Percentiles rank a stretch among this genome's conserved stretches.
Evolutionary conservation across 1,140 invertebrate genomes (phyloP).

Genomic region (Neocloeon triangulifer): DNA sequence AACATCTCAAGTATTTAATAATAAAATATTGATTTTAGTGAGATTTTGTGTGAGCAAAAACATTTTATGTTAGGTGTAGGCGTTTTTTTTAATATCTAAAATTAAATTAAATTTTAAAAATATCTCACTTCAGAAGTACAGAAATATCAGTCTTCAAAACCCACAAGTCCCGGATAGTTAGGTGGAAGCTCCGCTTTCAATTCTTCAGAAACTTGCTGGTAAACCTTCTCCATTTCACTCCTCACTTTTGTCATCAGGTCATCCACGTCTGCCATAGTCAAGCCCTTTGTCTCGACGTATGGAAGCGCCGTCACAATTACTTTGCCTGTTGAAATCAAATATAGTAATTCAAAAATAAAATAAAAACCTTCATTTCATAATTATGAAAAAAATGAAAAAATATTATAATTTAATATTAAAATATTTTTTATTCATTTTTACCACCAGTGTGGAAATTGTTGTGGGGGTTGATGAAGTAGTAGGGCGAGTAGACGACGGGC

Average conservation of each 20-base stretch:
- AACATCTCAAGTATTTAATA: too few species aligned
- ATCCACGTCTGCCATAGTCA: conserved; percentile 7
- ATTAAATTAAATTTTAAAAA: too few species aligned
- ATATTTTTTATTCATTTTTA: conserved; percentile 31
- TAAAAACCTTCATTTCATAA: neutral
- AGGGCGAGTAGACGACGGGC: conserved; percentile 46
- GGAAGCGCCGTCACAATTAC: conserved; percentile 23
- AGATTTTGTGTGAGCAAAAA: too few species aligned
- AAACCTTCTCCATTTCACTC: too few species aligned
- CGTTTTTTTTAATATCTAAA: too few species aligned
- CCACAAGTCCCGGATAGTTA: too few species aligned
- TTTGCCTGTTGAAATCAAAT: neutral
- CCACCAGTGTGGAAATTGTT: conserved; percentile 50
- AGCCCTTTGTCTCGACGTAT: conserved; percentile 20
- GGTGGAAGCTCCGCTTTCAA: too few species aligned
- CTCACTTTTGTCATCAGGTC: conserved; percentile 7
- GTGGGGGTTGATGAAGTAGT: conserved; percentile 34
- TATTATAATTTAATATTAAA: conserved; percentile 20
- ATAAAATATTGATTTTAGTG: too few species aligned
- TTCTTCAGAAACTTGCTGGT: too few species aligned
- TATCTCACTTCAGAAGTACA: too few species aligned
- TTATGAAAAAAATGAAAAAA: neutral
- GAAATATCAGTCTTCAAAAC: too few species aligned
- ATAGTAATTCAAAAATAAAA: conserved; percentile 5
- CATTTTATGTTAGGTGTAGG: too few species aligned